Percentiles rank a stretch among this genome's conserved stretches.
These are phyloP conservation scores for Hypolimnas misippus DNA, from an alignment of 2,888 invertebrate species.

Conservation along the genomic window DNA sequence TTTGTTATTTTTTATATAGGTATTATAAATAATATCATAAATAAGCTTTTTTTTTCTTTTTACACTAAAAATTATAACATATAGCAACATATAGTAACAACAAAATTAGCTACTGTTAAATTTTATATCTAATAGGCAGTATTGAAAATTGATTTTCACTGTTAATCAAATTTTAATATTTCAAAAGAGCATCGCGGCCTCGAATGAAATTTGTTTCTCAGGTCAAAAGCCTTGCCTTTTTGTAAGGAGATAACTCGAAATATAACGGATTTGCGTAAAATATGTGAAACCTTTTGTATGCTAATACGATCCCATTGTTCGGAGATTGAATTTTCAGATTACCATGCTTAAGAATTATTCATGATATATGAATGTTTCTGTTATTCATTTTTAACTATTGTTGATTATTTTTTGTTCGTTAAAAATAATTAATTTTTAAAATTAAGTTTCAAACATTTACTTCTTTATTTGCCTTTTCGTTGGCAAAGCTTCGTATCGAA, in stretches of 20 bases:
- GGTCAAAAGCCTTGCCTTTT: conserved; percentile 72
- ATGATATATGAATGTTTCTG: conserved; percentile 53
- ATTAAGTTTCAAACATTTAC: too few species aligned
- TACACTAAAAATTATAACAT: too few species aligned
- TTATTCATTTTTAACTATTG: conserved; percentile 10
- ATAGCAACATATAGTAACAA: too few species aligned
- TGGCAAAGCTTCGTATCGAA: too few species aligned
- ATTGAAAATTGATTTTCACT: conserved; percentile 2
- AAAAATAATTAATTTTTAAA: too few species aligned
- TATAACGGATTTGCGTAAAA: conserved; percentile 82
- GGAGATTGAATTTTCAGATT: conserved; percentile 82
- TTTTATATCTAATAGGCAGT: not conserved
- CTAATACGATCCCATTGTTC: conserved; percentile 82
- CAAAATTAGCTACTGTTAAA: too few species aligned
- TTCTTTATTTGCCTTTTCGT: not conserved
- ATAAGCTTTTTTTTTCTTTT: conserved; percentile 6
- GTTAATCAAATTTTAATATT: conserved; percentile 8
- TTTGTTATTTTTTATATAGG: too few species aligned
- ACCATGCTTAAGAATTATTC: conserved; percentile 80
- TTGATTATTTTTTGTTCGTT: not conserved
- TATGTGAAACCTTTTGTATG: conserved; percentile 84
- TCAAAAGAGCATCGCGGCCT: conserved; percentile 18
- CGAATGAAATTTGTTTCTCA: conserved; percentile 69
- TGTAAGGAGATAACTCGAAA: conserved; percentile 78
- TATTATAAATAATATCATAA: too few species aligned